Conservation (phyloP, 1,140 invertebrate species). For the Apis dorsata region DNA sequence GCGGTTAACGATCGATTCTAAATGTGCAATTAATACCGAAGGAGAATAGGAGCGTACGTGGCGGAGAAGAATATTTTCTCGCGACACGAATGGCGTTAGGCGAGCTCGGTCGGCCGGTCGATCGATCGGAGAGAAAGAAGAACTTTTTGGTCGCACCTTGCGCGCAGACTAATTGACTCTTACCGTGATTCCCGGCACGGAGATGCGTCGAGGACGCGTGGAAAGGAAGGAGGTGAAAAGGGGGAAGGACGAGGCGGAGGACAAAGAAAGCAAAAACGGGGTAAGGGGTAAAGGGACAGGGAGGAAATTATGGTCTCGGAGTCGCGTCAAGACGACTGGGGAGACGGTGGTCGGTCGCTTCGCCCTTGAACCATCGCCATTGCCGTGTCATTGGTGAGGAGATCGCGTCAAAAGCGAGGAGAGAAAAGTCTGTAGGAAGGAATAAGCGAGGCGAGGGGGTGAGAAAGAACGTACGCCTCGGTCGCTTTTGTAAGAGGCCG, state of each 20-base stretch:
- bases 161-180: slow-evolving; percentile 53
- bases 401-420: slow-evolving; percentile 49
- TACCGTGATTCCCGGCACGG: neutral
- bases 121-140: neutral
- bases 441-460: neutral
- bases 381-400: slow-evolving; percentile 48
- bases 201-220: slow-evolving; percentile 2
- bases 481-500: slow-evolving; percentile 58
- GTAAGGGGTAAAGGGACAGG: neutral
- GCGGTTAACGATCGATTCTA: neutral
- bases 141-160: neutral
- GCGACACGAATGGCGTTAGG: too few relatives aligned
- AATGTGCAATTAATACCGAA: neutral
- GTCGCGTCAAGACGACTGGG: slow-evolving; percentile 11
- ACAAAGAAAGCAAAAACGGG: neutral
- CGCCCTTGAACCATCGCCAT: slow-evolving; percentile 58
- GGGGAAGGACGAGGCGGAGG: neutral
- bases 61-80: neutral
- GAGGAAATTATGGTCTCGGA: slow-evolving; percentile 28
- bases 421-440: neutral
- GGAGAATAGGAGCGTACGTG: too few relatives aligned
- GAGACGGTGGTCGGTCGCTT: neutral
- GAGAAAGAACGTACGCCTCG: neutral
- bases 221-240: neutral
- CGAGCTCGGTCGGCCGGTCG: slow-evolving; percentile 1